phyloP scores from a whole-genome alignment of 2,888 invertebrate species.

The Yponomeuta malinellus region DNA sequence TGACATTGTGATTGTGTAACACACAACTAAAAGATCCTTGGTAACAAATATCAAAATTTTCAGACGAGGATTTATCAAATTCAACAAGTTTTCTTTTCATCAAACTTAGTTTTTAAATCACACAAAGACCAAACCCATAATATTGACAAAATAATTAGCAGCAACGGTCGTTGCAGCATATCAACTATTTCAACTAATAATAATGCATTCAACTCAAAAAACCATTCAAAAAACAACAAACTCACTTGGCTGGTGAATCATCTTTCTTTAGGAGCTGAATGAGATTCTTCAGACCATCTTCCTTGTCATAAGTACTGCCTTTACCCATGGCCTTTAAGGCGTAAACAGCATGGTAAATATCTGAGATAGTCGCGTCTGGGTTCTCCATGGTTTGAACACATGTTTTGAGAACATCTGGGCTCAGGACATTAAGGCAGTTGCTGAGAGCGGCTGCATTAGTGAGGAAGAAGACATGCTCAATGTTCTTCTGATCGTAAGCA shows the following conservation, averaged over 20 bases:
- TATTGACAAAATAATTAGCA: no score
- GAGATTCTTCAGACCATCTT: slow-evolving; percentile 82
- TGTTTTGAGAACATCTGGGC: slow-evolving; percentile 63
- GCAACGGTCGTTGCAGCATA: no score
- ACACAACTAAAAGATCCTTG: no score
- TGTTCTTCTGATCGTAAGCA: slow-evolving; percentile 53
- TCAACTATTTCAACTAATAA: no score
- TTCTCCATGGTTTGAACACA: slow-evolving; percentile 78
- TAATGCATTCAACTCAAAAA: not conserved
- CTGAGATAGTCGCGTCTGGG: slow-evolving; percentile 79
- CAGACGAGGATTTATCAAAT: no score
- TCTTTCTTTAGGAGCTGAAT: slow-evolving; percentile 89
- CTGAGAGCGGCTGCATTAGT: slow-evolving; percentile 78
- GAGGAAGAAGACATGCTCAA: slow-evolving; percentile 80
- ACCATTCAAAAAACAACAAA: slow-evolving; percentile 18
- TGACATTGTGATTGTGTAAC: no score
- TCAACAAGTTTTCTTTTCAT: no score
- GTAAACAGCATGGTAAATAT: slow-evolving; percentile 84
- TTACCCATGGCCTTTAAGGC: slow-evolving; percentile 82
- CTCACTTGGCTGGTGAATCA: slow-evolving; percentile 83
- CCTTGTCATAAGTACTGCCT: slow-evolving; percentile 75
- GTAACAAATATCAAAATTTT: no score
- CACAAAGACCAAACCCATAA: no score
- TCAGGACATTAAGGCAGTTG: slow-evolving; percentile 67
- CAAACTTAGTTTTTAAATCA: no score